Percentiles rank a stretch among this genome's conserved stretches.
These are phyloP conservation scores for Psammodynastes pulverulentus DNA, from an alignment of 2,113 vertebrate genomes.

Conservation along the genomic window DNA sequence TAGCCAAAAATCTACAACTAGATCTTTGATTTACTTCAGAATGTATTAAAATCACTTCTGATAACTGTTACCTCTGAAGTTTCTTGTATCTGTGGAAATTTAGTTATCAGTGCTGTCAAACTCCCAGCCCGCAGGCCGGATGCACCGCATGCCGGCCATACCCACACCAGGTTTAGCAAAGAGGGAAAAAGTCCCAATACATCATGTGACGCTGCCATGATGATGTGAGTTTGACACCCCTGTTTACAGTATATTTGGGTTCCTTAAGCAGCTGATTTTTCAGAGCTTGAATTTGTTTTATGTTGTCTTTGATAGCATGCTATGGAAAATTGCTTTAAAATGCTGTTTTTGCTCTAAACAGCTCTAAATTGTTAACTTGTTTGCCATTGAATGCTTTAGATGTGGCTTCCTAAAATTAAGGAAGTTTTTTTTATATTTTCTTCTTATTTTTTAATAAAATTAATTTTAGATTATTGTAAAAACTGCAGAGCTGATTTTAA, in stretches of 20 bases:
- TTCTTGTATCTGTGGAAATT: background rate
- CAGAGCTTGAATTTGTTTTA: background rate
- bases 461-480: background rate
- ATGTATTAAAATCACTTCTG: background rate
- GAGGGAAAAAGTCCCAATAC: too few species aligned
- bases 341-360: background rate
- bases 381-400: background rate
- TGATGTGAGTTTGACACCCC: too few species aligned
- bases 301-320: background rate
- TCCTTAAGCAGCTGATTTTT: background rate
- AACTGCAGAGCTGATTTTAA: background rate
- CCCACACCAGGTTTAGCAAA: too few species aligned
- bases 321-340: background rate
- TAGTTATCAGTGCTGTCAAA: background rate
- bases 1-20: background rate
- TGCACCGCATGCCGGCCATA: too few species aligned
- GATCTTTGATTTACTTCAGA: background rate
- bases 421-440: background rate
- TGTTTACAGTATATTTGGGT: background rate
- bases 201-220: too few species aligned
- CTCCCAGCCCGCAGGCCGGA: too few species aligned
- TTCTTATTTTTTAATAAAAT: background rate
- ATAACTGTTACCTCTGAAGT: background rate
- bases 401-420: background rate
- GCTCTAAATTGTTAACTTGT: background rate